Percentiles rank a stretch among this genome's conserved stretches.
phyloP scores from a whole-genome alignment of 2,888 invertebrate species.

The Amphimallon solstitiale region DNA sequence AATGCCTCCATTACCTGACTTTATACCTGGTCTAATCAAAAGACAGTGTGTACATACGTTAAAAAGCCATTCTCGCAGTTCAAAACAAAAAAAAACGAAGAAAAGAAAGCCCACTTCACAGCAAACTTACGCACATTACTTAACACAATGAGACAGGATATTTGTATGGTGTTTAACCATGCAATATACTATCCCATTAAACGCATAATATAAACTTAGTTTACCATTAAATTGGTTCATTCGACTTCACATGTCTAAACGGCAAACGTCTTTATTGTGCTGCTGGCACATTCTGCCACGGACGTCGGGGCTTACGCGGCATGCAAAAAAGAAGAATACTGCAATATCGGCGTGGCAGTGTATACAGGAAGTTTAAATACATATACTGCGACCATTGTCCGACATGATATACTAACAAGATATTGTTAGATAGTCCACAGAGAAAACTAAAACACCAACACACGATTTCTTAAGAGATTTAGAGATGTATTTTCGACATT shows the following conservation, averaged over 20 bases:
- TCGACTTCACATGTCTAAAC: constrained; percentile 8
- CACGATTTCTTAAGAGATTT: constrained; percentile 24
- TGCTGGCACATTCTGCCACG: constrained; percentile 20
- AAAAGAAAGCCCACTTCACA: not conserved
- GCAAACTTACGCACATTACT: constrained; percentile 16
- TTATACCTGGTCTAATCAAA: constrained; percentile 24
- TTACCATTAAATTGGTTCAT: constrained; percentile 30
- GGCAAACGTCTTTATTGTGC: constrained; percentile 27
- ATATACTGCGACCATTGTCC: constrained; percentile 40
- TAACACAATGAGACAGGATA: constrained; percentile 23
- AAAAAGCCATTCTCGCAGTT: constrained; percentile 5
- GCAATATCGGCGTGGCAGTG: constrained; percentile 22
- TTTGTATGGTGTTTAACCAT: constrained; percentile 23
- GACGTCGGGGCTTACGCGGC: too few species aligned
- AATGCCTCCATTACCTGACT: not conserved
- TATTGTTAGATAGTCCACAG: constrained; percentile 37
- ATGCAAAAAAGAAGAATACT: constrained; percentile 8
- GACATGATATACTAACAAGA: constrained; percentile 43
- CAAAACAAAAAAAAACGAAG: not conserved
- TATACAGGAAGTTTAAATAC: constrained; percentile 10
- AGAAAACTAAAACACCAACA: constrained; percentile 28
- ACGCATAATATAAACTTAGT: constrained; percentile 31
- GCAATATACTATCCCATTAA: constrained; percentile 32
- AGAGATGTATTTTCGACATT: not conserved
- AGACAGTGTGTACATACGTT: constrained; percentile 8